A percentile compares a stretch with the other conserved stretches of the same genome.
Conservation (phyloP, 2,113 vertebrate species). For the Gallinago media region DNA sequence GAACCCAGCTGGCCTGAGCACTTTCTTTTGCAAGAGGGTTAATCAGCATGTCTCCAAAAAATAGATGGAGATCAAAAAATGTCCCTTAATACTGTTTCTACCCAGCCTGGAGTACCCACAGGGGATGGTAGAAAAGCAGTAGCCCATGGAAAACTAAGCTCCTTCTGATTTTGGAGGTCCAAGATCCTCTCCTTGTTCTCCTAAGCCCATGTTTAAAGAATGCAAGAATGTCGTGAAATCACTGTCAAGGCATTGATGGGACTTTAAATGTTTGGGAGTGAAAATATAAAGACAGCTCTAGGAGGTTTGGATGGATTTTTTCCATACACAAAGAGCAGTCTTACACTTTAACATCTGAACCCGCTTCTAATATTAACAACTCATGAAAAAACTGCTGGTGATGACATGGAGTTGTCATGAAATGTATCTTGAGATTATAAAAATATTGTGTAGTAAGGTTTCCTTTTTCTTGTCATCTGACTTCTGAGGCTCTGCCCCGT, state of each 20-base stretch:
- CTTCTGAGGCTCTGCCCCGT: neutral
- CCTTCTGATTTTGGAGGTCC: neutral
- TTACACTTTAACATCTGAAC: neutral
- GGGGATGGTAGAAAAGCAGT: neutral
- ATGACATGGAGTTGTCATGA: neutral
- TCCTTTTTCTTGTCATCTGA: neutral
- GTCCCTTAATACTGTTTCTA: neutral
- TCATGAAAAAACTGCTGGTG: neutral
- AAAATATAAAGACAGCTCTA: constrained; percentile 11
- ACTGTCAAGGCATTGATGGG: neutral
- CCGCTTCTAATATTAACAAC: neutral
- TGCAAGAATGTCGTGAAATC: neutral
- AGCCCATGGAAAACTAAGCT: neutral
- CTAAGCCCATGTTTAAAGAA: neutral
- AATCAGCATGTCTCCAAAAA: neutral
- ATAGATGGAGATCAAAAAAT: neutral
- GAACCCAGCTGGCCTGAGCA: neutral
- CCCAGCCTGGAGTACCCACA: neutral
- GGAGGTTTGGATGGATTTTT: neutral
- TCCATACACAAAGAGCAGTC: neutral
- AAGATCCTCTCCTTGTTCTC: neutral
- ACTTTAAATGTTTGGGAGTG: neutral
- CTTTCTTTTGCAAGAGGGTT: neutral
- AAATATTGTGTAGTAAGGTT: neutral
- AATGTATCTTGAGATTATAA: neutral